Evolutionary conservation across 2,888 invertebrate genomes (phyloP), one percentile per base, ranked within the genome.

Genomic region (Ptilodon capucinus): DNA sequence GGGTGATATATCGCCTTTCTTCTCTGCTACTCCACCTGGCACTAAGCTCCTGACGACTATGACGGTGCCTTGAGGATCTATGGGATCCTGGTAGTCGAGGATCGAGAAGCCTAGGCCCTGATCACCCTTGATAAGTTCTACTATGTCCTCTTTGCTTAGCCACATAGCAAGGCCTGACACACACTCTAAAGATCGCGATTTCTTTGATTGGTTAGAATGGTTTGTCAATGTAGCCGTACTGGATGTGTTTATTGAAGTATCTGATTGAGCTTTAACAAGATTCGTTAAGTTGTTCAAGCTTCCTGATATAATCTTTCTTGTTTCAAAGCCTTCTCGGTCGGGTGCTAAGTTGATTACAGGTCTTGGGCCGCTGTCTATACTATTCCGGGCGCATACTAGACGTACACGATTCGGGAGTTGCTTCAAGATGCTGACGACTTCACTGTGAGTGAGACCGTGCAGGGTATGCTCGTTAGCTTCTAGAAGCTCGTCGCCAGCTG

Each of bases 31-130:
- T 28, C 99, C 99, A 48, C 98, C 98, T 25, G 99, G 99, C 46
- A 99, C 99, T 62, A 99, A 93, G 78, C 98, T 98, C 70, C 98
- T 94, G 68, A 99, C 97, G 57, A 99, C 98, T 85, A 99, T 99
- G 65, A 99, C 98, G 63, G 98, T 98, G 73, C 98, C 97, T 72
- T 95, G 95, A 47, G 97, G 94, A 91, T 99, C 98, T 76, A 98
- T 92, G 34, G 99, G 99, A 91, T 99, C 99, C 93, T 98, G 98
- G 88, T 98, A 98, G 89, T 98, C 99, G 58, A 99, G 93, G 75
- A 99, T 98, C 64, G 98, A 98, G 92, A 99, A 99, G 56, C 99
- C 99, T 54, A 99, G 94, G 43, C 99, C 99, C 71, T 97, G 94
- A 76, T 98, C 98, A 63, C 97, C 97, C 92, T 99, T 99, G 49